These are phyloP conservation scores for Metallyticus violacea DNA, from an alignment of 2,888 invertebrate genomes.

Conservation along the genomic window DNA sequence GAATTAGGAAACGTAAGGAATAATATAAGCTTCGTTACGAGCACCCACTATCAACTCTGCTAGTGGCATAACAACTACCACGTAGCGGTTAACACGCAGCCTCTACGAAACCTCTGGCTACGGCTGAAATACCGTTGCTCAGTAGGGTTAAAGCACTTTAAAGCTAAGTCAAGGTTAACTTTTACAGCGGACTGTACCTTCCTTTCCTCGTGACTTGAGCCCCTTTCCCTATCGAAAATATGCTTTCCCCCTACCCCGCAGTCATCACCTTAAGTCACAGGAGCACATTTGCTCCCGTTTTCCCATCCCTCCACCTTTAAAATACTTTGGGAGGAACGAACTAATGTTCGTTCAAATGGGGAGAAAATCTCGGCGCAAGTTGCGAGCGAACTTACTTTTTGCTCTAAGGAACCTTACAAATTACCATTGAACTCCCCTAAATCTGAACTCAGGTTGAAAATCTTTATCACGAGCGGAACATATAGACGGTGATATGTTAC, in stretches of 20 bases:
- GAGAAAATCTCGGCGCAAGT: not conserved
- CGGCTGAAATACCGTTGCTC: no score
- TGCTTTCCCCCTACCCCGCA: not conserved
- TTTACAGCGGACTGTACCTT: not conserved
- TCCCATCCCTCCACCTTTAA: not conserved
- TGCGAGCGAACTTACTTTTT: not conserved
- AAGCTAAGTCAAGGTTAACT: not conserved
- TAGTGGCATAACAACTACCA: no score
- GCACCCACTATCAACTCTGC: no score
- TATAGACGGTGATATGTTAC: not conserved
- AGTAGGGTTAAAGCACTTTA: no score
- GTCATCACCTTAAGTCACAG: not conserved
- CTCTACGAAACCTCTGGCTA: no score
- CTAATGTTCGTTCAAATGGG: not conserved
- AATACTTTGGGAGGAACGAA: not conserved
- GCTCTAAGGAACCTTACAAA: not conserved
- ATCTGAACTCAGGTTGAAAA: not conserved
- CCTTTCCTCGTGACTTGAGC: not conserved
- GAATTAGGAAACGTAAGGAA: no score
- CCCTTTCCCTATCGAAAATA: not conserved
- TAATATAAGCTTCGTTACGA: no score
- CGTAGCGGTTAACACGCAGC: no score
- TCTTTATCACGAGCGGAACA: not conserved
- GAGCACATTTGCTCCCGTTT: not conserved
- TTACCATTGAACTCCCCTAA: not conserved